Base-by-base conservation (phyloP, 2,113 vertebrate species). In the Axis porcinus region DNA sequence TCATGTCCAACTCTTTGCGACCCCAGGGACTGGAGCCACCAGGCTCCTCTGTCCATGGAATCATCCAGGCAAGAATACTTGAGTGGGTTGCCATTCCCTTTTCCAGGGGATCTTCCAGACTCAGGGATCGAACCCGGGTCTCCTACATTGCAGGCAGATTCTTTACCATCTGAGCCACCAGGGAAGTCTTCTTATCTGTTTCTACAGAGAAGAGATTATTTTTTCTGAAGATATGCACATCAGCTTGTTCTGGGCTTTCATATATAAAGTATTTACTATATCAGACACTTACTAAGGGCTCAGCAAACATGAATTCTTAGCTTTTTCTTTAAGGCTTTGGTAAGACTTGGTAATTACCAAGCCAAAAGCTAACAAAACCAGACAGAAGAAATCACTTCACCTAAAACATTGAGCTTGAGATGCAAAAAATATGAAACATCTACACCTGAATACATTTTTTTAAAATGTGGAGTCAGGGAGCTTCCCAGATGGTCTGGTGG, bases 191-290 rank as follows among this genome's bases (percentile, higher is more conserved):
- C 67, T 70, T 70, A 40, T 10, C 67, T 70, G 19, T 70, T 97
- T 98, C 52, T 94, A 91, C 92, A 74, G 43, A 64, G 36, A 95
- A 50, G 78, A n/a, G 43, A 93, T 58, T 19, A 2, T 81, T 86
- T 90, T 97, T 98, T 95, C 97, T 79, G 98, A 95, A 98, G 98
- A 98, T 87, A 45, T 89, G 81, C 82, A 47, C 50, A 57, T 86
- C 47, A 54, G 19, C 40, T 96, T 94, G 16, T 43, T 58, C 30
- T 94, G 43, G 13, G 16, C 2, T 82, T 74, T 83, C 7, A 14
- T 45, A 7, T 10, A 11, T 21, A 55, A 36, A 87, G 14, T 64
- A 83, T 67, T 57, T 70, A 82, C 52, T 52, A 21, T 17, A 16
- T 55, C 40, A 91, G 64, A 30, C 2, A 86, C 19, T 9, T 89